Base-by-base conservation (phyloP, 1,140 invertebrate genomes). In the Drosophila kohkoa region DNA sequence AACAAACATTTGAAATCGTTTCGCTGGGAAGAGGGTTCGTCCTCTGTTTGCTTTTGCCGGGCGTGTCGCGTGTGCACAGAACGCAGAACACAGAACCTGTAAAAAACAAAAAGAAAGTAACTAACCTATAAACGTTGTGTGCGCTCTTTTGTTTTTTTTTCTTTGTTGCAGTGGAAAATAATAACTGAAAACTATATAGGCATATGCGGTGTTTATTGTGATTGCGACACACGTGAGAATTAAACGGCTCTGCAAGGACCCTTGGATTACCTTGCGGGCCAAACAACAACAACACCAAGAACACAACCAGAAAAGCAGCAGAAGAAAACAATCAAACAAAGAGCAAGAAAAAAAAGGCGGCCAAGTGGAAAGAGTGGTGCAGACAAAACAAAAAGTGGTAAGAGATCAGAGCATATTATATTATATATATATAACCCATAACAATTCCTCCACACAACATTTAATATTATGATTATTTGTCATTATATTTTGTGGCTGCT, bases 191-290 rank as follows among this genome's bases (percentile, higher is more conserved):
- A 72, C 62, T 41, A 72, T 59, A 25, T 68, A 66, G 62, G 66
- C 63, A 35, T 7, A 5, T 32, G 32, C 20, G 54, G 63, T 67
- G 65, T 43, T 48, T 60, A 65, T 73, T 57, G 35, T 77, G 45
- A 46, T n/a, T 35, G 20, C n/a, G 32, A 4, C 32, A 57, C 45
- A 57, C 45, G 16, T 59, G 30, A 38, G 15, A n/a, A 32, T 49
- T 46, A 51, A 71, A 71, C 46, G 73, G 72, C 77, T 86, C 69
- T 80, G 83, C 83, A 88, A 89, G 83, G 83, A 88, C 83, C 83
- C 80, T 88, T 88, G 83, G 83, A 88, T 88, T 88, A 88, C 83
- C 83, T 88, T 88, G 83, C 85, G 59, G 69, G 68, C 59, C 76
- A 52, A 5, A 41, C 30, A 57, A 25, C 30, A 57, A 25, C 20